Base-by-base conservation (phyloP, 2,888 invertebrate genomes). In the Diaprepes abbreviatus region DNA sequence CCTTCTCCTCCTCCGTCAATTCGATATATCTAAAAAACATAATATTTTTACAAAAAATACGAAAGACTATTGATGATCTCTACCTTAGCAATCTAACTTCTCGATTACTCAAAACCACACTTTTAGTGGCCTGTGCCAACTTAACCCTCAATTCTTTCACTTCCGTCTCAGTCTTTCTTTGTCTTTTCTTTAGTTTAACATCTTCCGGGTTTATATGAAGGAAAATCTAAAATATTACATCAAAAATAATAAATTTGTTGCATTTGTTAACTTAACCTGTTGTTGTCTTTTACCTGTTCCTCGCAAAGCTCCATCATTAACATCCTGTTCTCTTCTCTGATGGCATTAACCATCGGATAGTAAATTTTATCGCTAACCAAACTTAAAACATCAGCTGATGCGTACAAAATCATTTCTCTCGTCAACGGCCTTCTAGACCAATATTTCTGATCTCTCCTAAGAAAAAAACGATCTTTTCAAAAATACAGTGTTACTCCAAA, bases 391-490 rank as follows among this genome's bases (percentile, higher is more conserved):
- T 97, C 96, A 33, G 94, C 93, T 7, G 95, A 94, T 6, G 96
- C 94, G 84, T 95, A 96, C 66, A 94, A 88, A 64, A 96, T 89
- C 96, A 96, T 96, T 80, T 96, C 96, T 67, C 94, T 90, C 21
- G 93, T 92, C 36, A 97, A 84, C 2, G 97, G 97, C 57, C 97
- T 86, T 43, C 95, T 89, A 3, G 95, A 93, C 97, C 97, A 97
- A 80, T 92, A 93, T 65, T 81, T 83, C 82, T 93, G 94, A 83
- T 95, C 95, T 75, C 92, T 88, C 36, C 93, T 87, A 48, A 35
- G 68, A 62, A 14, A 38, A 24, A 16, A 2, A 31, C 3, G 14
- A 4, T 17, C 5, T 19, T 36, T 24, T n/a, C n/a, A n/a, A n/a
- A n/a, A n/a, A n/a, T n/a, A n/a, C n/a, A n/a, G n/a, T n/a, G n/a